A percentile compares a stretch with the other conserved stretches of the same genome.
Evolutionary conservation across 2,797 vertebrate genomes (phyloP).

Genomic region (Micrastur ruficollis): DNA sequence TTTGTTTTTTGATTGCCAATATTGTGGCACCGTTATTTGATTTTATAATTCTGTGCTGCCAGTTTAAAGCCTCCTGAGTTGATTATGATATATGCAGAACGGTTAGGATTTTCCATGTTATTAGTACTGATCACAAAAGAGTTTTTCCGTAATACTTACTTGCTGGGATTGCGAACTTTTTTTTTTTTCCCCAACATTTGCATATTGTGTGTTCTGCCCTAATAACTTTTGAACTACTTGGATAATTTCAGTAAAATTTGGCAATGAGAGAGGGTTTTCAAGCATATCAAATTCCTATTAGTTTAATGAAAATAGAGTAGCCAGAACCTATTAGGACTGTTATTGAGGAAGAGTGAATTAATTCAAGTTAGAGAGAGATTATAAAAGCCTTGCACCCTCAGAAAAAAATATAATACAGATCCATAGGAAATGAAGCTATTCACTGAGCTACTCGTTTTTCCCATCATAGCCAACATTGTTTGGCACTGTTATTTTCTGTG

Average conservation of each 20-base stretch:
- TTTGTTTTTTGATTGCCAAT: background rate
- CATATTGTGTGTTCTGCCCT: slow-evolving; percentile 1
- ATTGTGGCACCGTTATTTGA: background rate
- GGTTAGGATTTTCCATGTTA: background rate
- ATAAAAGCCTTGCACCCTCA: background rate
- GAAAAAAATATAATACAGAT: background rate
- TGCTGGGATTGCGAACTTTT: background rate
- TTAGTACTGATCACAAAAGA: background rate
- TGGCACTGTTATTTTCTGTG: background rate
- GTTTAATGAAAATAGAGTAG: slow-evolving; percentile 44
- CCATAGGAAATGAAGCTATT: background rate
- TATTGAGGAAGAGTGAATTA: slow-evolving; percentile 15
- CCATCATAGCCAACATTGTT: background rate
- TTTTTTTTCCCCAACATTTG: background rate
- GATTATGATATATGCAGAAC: background rate
- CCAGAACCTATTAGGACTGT: slow-evolving; percentile 21
- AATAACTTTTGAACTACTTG: slow-evolving; percentile 14
- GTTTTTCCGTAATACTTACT: background rate
- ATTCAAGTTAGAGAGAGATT: background rate
- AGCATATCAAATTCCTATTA: slow-evolving; percentile 25
- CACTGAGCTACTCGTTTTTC: background rate
- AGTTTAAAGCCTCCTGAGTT: background rate
- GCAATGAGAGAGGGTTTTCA: background rate
- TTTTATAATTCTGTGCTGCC: background rate
- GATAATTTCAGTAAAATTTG: slow-evolving; percentile 35